Conservation (phyloP, 2,888 invertebrate species). For the Dicranocentrus wangi region DNA sequence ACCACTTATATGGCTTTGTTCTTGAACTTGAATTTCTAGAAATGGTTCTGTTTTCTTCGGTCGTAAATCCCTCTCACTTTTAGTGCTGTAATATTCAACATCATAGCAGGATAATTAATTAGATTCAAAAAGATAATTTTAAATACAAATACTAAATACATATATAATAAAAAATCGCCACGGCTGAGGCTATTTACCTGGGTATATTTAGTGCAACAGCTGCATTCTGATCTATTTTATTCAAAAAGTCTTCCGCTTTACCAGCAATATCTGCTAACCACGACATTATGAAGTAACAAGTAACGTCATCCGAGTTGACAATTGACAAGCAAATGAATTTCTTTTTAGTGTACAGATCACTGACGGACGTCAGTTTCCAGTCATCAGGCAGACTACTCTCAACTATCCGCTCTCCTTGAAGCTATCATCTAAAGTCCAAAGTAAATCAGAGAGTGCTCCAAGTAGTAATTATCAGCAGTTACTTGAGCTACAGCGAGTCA, state of each 20-base stretch:
- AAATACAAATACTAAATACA: neutral
- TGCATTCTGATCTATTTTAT: slow-evolving; percentile 84
- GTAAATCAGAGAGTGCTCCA: too few species aligned
- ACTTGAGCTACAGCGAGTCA: too few species aligned
- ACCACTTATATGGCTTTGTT: neutral
- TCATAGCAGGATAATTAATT: neutral
- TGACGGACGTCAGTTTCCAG: too few species aligned
- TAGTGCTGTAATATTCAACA: slow-evolving; percentile 10
- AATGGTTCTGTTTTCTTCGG: slow-evolving; percentile 45
- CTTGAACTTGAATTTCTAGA: slow-evolving; percentile 7
- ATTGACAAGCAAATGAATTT: too few species aligned
- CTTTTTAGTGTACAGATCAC: too few species aligned
- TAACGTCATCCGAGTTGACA: too few species aligned
- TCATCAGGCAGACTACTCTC: too few species aligned
- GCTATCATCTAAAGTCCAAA: too few species aligned
- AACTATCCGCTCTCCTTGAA: too few species aligned
- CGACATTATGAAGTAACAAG: slow-evolving; percentile 77
- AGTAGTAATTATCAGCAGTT: too few species aligned
- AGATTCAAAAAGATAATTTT: neutral
- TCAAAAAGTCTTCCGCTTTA: slow-evolving; percentile 84
- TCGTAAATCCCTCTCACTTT: slow-evolving; percentile 17
- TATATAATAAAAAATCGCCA: slow-evolving; percentile 6
- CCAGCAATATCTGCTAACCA: slow-evolving; percentile 85
- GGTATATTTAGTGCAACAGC: slow-evolving; percentile 78
- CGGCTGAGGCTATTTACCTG: slow-evolving; percentile 20